These are phyloP conservation scores for Otolemur garnettii DNA, from an alignment of 2,113 vertebrate genomes.

Conservation along the genomic window DNA sequence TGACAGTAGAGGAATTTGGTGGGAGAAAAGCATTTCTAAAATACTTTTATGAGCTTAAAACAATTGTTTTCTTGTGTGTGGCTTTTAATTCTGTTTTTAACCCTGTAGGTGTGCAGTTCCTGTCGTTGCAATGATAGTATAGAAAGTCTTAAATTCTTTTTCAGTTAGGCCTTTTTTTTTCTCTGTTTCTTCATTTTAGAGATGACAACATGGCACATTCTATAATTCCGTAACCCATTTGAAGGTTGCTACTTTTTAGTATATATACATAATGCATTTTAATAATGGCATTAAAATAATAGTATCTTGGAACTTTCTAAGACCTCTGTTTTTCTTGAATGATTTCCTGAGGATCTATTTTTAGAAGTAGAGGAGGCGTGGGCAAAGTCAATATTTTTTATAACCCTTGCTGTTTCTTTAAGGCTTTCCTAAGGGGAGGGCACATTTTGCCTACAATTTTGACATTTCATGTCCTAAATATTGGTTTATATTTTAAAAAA, in stretches of 20 bases:
- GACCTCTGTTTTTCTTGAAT: not conserved
- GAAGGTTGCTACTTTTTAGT: not conserved
- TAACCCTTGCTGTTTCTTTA: not conserved
- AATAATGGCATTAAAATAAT: too few relatives aligned
- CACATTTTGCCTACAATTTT: not conserved
- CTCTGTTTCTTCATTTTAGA: not conserved
- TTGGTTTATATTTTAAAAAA: not conserved
- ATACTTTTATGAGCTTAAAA: not conserved
- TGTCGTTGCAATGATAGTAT: not conserved
- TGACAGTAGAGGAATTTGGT: not conserved
- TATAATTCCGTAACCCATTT: not conserved
- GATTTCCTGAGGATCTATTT: not conserved
- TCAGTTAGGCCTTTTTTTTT: not conserved
- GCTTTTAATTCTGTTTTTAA: not conserved
- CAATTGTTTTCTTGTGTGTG: not conserved
- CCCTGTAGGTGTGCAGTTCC: not conserved
- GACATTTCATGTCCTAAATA: constrained; percentile 32
- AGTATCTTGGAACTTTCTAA: not conserved
- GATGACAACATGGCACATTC: not conserved
- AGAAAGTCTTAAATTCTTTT: not conserved
- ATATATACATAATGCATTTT: not conserved
- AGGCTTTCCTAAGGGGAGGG: not conserved
- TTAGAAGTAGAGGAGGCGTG: not conserved
- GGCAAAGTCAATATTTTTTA: not conserved
- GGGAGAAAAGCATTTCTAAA: not conserved